Evolutionary conservation across 2,113 vertebrate genomes (phyloP), one percentile per base, ranked within the genome.

Genomic region (Lepisosteus osseus): DNA sequence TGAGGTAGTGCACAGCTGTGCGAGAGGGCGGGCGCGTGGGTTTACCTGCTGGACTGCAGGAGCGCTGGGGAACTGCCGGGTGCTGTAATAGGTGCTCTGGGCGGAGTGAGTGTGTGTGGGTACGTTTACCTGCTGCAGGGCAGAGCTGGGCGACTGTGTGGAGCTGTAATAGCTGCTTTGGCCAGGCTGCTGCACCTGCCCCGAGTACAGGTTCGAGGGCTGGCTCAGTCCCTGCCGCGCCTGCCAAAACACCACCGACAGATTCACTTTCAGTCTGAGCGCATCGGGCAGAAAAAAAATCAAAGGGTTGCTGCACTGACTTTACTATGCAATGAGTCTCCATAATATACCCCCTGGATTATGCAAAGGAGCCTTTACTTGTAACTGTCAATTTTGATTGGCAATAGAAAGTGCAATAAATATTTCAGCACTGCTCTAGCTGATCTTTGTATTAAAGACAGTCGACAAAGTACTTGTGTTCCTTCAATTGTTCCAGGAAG

Each of bases 81-180:
- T 91, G 63, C 90, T 92, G 81, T 93, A 94, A 79, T 91, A 94
- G 75, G 80, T 93, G 71, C 90, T 94, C 80, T 94, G 93, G 65
- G 88, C 89, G 74, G 91, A 88, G 75, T 91, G 91, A 0, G 47
- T 61, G 54, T 63, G 17, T 41, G 66, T 9, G 47, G 61, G 57
- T n/a, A 55, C 29, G 59, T 74, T 90, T 93, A 98, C 97, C 95
- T 98, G 97, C 87, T 99, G 97, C 76, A 99, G 92, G 78, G 95
- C 94, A 80, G 93, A 90, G 68, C 86, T 97, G 54, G 96, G 93
- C 41, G 96, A 96, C 80, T 97, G 97, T 63, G 96, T 95, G 78
- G 95, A 96, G 80, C 95, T 98, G 83, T 99, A 99, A 86, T 97
- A 99, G 79, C 91, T 99, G 74, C 93, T 99, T 85, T 99, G 97